Base-by-base conservation (phyloP, 2,888 invertebrate genomes). In the Melanotus villosus region DNA sequence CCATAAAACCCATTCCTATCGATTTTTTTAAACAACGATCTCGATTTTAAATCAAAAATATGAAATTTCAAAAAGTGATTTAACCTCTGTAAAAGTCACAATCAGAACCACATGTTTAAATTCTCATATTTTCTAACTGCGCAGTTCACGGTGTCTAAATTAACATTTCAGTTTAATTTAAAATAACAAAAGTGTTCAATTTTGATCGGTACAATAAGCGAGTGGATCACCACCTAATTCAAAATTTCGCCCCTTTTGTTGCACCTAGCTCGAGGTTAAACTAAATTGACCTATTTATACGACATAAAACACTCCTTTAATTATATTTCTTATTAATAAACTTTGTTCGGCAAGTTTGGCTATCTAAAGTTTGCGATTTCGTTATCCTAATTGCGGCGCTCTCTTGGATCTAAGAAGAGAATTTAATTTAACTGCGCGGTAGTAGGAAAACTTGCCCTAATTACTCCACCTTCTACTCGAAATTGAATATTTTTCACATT, bases 1-100 rank as follows among this genome's bases (percentile, higher is more conserved):
- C 65, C 69, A 38, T 69, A 69, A 60, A 67, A 54, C 16, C 19
- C 12, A n/a, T n/a, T n/a, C n/a, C n/a, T n/a, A n/a, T n/a, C n/a
- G n/a, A n/a, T n/a, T n/a, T n/a, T n/a, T n/a, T n/a, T n/a, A n/a
- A n/a, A n/a, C n/a, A n/a, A n/a, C n/a, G n/a, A n/a, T n/a, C n/a
- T n/a, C n/a, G n/a, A n/a, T n/a, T n/a, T n/a, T n/a, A n/a, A n/a
- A n/a, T n/a, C n/a, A n/a, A n/a, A n/a, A n/a, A n/a, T n/a, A n/a
- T n/a, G n/a, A n/a, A n/a, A n/a, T n/a, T n/a, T n/a, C n/a, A n/a
- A n/a, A n/a, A n/a, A n/a, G n/a, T n/a, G n/a, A n/a, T n/a, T n/a
- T n/a, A n/a, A n/a, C n/a, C n/a, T n/a, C n/a, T n/a, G n/a, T n/a
- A n/a, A n/a, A n/a, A n/a, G n/a, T n/a, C n/a, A n/a, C n/a, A n/a